Conservation (phyloP, 2,113 vertebrate genomes). For the Ibidorhyncha struthersii region DNA sequence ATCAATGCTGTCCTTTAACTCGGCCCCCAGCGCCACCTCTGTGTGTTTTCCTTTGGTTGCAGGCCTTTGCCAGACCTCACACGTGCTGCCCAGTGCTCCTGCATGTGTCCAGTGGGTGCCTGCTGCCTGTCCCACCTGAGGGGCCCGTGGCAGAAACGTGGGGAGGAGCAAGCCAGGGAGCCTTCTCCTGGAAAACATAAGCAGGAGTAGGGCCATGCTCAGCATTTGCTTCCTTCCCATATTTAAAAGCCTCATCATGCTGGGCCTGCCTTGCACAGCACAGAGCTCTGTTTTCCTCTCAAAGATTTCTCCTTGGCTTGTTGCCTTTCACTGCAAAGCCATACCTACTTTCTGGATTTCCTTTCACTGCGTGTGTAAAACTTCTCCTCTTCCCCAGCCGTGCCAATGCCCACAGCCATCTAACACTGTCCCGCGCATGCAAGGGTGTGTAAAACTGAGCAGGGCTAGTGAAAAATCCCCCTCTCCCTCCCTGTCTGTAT, state of each 20-base stretch:
- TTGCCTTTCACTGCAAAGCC: neutral
- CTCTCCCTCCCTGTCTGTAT: neutral
- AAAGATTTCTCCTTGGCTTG: neutral
- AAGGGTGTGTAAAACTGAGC: neutral
- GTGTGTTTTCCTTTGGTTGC: neutral
- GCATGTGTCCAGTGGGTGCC: neutral
- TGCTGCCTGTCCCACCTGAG: neutral
- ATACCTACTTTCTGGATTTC: neutral
- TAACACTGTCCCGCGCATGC: neutral
- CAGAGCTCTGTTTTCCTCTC: neutral
- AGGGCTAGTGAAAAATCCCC: neutral
- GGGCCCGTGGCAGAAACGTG: neutral
- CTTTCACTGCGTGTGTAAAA: neutral
- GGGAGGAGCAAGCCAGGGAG: neutral
- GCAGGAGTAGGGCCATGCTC: neutral
- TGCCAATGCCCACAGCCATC: neutral
- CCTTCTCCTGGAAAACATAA: neutral
- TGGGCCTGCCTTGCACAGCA: neutral
- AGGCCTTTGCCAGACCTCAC: fast-evolving
- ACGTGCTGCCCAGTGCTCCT: neutral
- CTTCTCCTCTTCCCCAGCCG: neutral
- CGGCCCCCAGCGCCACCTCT: fast-evolving
- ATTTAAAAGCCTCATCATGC: neutral
- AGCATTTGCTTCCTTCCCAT: neutral
- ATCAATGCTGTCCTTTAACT: neutral